phyloP scores from a whole-genome alignment of 2,113 vertebrate genomes.

The Damaliscus lunatus region DNA sequence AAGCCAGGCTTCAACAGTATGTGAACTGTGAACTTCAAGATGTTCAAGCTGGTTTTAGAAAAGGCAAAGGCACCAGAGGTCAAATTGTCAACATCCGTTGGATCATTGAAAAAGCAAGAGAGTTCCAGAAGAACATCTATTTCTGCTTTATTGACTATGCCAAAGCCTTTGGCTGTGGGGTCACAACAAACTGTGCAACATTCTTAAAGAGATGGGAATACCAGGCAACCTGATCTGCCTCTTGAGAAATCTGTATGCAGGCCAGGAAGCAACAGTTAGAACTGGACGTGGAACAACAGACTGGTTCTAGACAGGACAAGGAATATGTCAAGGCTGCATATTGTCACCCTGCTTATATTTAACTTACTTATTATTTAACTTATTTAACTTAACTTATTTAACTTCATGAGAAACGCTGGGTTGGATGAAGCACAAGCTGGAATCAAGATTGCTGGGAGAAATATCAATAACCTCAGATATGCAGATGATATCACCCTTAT shows the following conservation, averaged over 20 bases:
- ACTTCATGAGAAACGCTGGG: not conserved
- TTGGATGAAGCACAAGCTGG: not conserved
- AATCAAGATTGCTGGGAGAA: not conserved
- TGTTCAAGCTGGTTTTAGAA: not conserved
- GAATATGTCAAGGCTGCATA: not conserved
- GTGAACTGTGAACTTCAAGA: not conserved
- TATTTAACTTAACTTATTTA: too few relatives aligned
- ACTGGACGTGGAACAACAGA: not conserved
- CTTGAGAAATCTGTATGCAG: not conserved
- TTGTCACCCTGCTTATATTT: not conserved
- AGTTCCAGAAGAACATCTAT: not conserved
- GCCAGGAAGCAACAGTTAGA: not conserved
- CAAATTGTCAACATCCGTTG: not conserved
- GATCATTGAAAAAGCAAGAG: not conserved
- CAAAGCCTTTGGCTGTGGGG: not conserved
- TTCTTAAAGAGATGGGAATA: not conserved
- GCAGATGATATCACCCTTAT: not conserved
- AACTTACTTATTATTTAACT: not conserved
- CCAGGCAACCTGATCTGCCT: not conserved
- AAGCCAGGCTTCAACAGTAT: not conserved
- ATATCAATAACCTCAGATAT: not conserved
- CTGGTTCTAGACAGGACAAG: not conserved
- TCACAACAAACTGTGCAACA: not conserved
- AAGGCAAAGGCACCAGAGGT: not conserved
- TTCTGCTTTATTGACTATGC: not conserved